Conservation (phyloP, 1,140 invertebrate genomes). For the Agrilus planipennis region DNA sequence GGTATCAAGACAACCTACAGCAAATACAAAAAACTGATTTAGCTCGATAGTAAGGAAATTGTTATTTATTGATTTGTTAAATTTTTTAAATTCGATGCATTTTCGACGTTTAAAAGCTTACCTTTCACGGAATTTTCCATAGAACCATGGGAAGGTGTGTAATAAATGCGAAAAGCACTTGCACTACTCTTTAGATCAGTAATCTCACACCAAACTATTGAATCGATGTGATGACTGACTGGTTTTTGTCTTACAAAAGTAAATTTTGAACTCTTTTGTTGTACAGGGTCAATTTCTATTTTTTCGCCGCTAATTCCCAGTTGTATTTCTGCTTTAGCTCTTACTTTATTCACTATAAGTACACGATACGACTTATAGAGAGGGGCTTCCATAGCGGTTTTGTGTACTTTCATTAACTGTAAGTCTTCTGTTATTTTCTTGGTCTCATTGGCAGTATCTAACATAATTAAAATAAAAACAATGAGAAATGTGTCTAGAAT, state of each 20-base stretch:
- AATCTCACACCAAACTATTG: constrained; percentile 75
- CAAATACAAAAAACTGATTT: too few species aligned
- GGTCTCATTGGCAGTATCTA: not conserved
- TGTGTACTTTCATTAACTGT: constrained; percentile 53
- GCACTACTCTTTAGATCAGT: constrained; percentile 52
- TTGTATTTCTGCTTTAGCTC: constrained; percentile 70
- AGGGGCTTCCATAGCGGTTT: constrained; percentile 66
- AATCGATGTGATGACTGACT: constrained; percentile 70
- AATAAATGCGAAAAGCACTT: constrained; percentile 51
- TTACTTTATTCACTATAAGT: constrained; percentile 63
- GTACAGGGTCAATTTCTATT: constrained; percentile 80
- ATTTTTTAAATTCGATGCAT: too few species aligned
- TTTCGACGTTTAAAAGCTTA: too few species aligned
- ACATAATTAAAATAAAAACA: too few species aligned
- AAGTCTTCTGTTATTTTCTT: constrained; percentile 26
- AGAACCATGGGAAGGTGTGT: constrained; percentile 26
- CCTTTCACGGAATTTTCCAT: constrained; percentile 3
- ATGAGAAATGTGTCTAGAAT: too few species aligned
- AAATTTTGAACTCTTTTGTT: constrained; percentile 53
- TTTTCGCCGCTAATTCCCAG: constrained; percentile 81
- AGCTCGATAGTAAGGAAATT: too few species aligned
- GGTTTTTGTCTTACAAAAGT: constrained; percentile 59
- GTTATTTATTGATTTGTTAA: too few species aligned
- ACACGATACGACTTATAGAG: constrained; percentile 76
- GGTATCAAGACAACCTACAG: too few species aligned